Evolutionary conservation across 2,888 invertebrate species (phyloP).

Genomic region (Temnothorax rugatulus): DNA sequence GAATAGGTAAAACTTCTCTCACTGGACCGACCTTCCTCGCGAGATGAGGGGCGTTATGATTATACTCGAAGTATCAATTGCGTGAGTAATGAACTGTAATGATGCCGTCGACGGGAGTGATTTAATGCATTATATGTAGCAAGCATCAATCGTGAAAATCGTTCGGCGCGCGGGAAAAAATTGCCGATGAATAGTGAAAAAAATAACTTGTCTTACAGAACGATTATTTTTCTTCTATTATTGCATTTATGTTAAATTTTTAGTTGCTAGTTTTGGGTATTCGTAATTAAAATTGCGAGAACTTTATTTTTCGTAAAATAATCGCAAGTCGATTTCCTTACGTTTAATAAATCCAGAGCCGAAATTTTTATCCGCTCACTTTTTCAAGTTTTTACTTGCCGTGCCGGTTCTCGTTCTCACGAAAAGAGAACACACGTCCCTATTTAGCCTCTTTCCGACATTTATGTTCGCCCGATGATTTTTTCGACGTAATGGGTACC

Average conservation of each 20-base stretch:
- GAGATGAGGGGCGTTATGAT: constrained; percentile 45
- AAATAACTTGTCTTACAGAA: background rate
- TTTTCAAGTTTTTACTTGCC: background rate
- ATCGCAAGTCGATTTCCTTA: background rate
- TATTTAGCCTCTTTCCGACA: constrained; percentile 29
- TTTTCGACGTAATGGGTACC: constrained; percentile 40
- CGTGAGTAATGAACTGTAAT: constrained; percentile 38
- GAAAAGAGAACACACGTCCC: background rate
- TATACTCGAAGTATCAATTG: constrained; percentile 49
- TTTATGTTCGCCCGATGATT: constrained; percentile 33
- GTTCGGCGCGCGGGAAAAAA: background rate
- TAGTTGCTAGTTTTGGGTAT: background rate
- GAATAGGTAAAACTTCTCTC: constrained; percentile 27
- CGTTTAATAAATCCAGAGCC: background rate
- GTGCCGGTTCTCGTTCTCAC: constrained; percentile 4
- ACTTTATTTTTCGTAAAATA: background rate
- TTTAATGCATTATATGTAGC: constrained; percentile 38
- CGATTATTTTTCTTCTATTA: background rate
- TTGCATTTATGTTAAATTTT: background rate
- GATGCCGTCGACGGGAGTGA: constrained; percentile 26
- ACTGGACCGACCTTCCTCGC: background rate
- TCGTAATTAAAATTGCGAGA: background rate
- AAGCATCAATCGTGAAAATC: constrained; percentile 39
- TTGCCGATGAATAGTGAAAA: constrained; percentile 7
- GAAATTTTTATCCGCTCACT: background rate